Percentiles rank a stretch among this genome's conserved stretches.
Conservation (phyloP, 2,888 invertebrate genomes). For the Nasonia oneida region DNA sequence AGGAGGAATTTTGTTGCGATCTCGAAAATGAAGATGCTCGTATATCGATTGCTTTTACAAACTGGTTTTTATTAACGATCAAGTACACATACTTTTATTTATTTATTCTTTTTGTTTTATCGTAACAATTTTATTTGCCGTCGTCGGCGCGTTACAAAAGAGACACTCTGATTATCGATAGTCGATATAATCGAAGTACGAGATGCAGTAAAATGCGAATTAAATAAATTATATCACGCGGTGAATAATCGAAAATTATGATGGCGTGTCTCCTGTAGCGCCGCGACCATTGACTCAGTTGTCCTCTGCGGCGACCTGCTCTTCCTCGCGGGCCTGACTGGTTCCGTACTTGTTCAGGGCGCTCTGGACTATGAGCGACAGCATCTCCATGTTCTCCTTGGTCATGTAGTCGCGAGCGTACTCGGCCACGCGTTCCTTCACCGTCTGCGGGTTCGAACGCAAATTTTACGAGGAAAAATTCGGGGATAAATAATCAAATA, state of each 20-base stretch:
- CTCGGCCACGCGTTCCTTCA: slow-evolving; percentile 74
- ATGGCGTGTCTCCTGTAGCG: not conserved
- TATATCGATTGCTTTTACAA: not conserved
- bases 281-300: too few species aligned
- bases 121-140: too few species aligned
- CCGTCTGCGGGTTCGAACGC: slow-evolving; percentile 42
- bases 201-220: not conserved
- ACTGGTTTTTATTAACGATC: not conserved
- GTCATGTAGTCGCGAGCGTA: slow-evolving; percentile 82
- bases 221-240: not conserved
- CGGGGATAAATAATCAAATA: not conserved
- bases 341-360: slow-evolving; percentile 82
- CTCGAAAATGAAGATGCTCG: not conserved
- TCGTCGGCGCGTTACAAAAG: too few species aligned
- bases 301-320: not conserved
- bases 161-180: too few species aligned
- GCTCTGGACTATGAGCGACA: slow-evolving; percentile 82
- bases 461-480: not conserved
- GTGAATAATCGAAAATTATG: not conserved
- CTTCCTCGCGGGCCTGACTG: not conserved
- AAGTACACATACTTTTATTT: not conserved
- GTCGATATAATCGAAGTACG: too few species aligned
- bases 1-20: too few species aligned
- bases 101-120: not conserved
- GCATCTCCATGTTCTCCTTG: slow-evolving; percentile 82